A percentile compares a stretch with the other conserved stretches of the same genome.
phyloP scores from a whole-genome alignment of 2,888 invertebrate genomes.

The Microctonus hyperodae region DNA sequence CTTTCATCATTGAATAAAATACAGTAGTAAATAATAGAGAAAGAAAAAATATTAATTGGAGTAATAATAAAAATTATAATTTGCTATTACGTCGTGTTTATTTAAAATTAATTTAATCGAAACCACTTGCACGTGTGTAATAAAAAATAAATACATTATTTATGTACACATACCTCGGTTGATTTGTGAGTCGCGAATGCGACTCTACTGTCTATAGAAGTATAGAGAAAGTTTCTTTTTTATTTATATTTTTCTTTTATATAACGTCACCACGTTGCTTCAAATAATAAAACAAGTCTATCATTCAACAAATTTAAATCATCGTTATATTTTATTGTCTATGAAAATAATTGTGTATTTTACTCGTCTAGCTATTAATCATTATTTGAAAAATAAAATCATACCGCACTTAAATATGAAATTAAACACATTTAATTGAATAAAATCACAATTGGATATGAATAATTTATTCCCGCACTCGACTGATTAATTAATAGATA shows the following conservation, averaged over 20 bases:
- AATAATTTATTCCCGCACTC: not conserved
- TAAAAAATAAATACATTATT: not conserved
- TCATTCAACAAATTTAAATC: not conserved
- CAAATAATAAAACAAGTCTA: not conserved
- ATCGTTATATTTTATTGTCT: not conserved
- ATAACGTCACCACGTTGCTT: not conserved
- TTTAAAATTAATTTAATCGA: slow-evolving; percentile 31
- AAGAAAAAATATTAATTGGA: too few relatives aligned
- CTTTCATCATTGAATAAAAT: too few relatives aligned
- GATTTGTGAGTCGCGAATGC: slow-evolving; percentile 43
- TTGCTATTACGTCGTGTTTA: not conserved
- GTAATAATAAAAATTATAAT: too few relatives aligned
- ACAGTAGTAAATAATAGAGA: too few relatives aligned
- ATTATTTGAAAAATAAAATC: too few relatives aligned
- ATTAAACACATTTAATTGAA: not conserved
- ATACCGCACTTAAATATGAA: too few relatives aligned
- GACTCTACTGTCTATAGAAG: slow-evolving; percentile 39
- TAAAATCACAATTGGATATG: not conserved
- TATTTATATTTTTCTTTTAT: not conserved
- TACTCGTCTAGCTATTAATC: too few relatives aligned
- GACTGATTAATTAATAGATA: too few relatives aligned
- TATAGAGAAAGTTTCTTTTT: slow-evolving; percentile 39
- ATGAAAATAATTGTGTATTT: not conserved
- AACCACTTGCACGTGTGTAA: slow-evolving; percentile 4
- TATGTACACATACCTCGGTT: slow-evolving; percentile 45